phyloP scores from a whole-genome alignment of 2,888 invertebrate species.

The Euphydryas editha region DNA sequence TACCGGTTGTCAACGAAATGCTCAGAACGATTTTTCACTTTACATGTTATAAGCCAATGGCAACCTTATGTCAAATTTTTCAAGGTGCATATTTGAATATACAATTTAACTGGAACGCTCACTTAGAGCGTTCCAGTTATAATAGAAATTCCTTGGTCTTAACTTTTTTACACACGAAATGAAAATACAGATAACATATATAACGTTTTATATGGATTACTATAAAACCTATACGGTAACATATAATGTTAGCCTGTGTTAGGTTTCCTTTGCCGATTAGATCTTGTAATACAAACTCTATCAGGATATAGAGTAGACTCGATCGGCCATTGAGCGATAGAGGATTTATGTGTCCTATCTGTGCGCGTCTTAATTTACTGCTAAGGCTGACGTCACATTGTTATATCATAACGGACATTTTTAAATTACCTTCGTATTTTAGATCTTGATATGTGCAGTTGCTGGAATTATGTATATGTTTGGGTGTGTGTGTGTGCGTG shows the following conservation, averaged over 20 bases:
- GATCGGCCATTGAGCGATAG: conserved; percentile 50
- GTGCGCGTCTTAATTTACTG: conserved; percentile 53
- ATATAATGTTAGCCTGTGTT: background rate
- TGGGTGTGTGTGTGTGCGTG: no score
- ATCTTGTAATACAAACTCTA: conserved; percentile 31
- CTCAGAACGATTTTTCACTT: no score
- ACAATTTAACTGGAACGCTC: no score
- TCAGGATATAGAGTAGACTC: conserved; percentile 35
- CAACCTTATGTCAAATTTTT: no score
- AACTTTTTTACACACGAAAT: background rate
- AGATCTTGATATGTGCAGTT: no score
- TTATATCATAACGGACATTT: background rate
- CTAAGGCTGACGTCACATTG: conserved; percentile 42
- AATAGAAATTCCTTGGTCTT: no score
- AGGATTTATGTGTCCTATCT: conserved; percentile 52
- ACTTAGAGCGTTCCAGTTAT: no score
- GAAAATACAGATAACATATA: background rate
- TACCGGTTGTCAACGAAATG: no score
- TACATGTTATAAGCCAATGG: no score
- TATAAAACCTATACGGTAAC: background rate
- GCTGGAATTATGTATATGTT: no score
- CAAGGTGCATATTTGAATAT: no score
- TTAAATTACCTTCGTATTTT: background rate
- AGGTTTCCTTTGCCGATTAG: conserved; percentile 22
- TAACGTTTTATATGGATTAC: background rate